Percentiles rank a stretch among this genome's conserved stretches.
These are phyloP conservation scores for Drosophila anomalata DNA, from an alignment of 2,888 invertebrate species.

Conservation along the genomic window DNA sequence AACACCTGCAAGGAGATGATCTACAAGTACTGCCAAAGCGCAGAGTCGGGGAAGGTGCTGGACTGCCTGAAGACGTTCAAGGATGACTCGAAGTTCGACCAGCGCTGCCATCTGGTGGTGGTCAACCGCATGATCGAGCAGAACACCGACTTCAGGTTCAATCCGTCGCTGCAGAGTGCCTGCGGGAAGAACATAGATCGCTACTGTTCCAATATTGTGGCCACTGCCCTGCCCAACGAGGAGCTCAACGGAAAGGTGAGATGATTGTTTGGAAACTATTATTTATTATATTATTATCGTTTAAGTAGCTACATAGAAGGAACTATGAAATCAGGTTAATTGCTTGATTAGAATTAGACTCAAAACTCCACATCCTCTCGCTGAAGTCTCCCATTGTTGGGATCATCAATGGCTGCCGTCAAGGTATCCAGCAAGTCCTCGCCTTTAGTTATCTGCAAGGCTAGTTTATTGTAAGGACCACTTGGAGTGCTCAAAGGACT, in stretches of 20 bases:
- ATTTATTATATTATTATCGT: not conserved
- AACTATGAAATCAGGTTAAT: not conserved
- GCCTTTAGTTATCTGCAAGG: slow-evolving; percentile 51
- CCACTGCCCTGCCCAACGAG: slow-evolving; percentile 86
- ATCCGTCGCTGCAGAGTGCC: slow-evolving; percentile 91
- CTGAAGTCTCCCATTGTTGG: slow-evolving; percentile 66
- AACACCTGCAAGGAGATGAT: slow-evolving; percentile 94
- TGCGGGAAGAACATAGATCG: slow-evolving; percentile 93
- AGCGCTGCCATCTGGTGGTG: slow-evolving; percentile 93
- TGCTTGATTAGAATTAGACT: not conserved
- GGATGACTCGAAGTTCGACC: slow-evolving; percentile 91
- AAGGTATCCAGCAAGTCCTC: slow-evolving; percentile 76
- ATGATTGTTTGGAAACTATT: not conserved
- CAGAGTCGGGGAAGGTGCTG: slow-evolving; percentile 88
- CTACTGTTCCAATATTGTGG: slow-evolving; percentile 86
- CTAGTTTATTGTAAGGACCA: slow-evolving; percentile 83
- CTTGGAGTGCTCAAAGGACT: slow-evolving; percentile 61
- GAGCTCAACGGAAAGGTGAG: slow-evolving; percentile 91
- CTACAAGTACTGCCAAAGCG: slow-evolving; percentile 91
- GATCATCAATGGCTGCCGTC: slow-evolving; percentile 77
- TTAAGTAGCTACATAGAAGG: not conserved
- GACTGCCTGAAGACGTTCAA: slow-evolving; percentile 92
- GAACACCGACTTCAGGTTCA: slow-evolving; percentile 94
- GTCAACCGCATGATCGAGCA: slow-evolving; percentile 95
- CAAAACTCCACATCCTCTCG: slow-evolving; percentile 68